Conservation (phyloP, 2,888 invertebrate species). For the Aricia artaxerxes region DNA sequence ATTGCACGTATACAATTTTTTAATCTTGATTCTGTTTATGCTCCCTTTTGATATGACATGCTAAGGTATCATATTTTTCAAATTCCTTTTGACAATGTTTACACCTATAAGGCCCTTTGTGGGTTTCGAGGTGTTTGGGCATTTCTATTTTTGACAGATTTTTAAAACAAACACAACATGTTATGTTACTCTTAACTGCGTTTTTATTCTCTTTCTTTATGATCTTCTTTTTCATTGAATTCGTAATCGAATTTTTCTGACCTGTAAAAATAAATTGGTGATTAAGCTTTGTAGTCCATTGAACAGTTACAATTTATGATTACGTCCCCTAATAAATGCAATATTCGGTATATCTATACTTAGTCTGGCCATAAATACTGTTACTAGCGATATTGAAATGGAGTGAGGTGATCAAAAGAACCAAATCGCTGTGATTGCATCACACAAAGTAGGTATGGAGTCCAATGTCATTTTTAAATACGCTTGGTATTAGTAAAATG, state of each 20-base stretch:
- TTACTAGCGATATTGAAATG: no score
- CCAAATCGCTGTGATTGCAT: no score
- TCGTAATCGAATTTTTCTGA: not conserved
- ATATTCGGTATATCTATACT: no score
- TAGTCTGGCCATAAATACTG: no score
- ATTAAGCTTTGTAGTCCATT: no score
- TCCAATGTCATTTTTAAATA: no score
- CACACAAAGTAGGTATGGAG: no score
- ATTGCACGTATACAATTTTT: not conserved
- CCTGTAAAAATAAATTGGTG: not conserved
- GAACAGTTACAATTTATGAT: no score
- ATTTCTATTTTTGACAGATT: not conserved
- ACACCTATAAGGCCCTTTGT: not conserved
- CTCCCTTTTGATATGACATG: not conserved
- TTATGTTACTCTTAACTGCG: not conserved
- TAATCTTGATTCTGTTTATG: not conserved
- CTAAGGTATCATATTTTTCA: not conserved
- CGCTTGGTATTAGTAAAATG: no score
- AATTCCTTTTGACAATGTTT: not conserved
- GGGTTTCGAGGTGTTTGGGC: not conserved
- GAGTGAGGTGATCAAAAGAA: no score
- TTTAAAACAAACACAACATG: not conserved
- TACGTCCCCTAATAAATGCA: no score
- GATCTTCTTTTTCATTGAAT: not conserved
- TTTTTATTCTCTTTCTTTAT: not conserved